These are phyloP conservation scores for Eupithecia tripunctaria DNA, from an alignment of 2,888 invertebrate genomes.

Conservation along the genomic window DNA sequence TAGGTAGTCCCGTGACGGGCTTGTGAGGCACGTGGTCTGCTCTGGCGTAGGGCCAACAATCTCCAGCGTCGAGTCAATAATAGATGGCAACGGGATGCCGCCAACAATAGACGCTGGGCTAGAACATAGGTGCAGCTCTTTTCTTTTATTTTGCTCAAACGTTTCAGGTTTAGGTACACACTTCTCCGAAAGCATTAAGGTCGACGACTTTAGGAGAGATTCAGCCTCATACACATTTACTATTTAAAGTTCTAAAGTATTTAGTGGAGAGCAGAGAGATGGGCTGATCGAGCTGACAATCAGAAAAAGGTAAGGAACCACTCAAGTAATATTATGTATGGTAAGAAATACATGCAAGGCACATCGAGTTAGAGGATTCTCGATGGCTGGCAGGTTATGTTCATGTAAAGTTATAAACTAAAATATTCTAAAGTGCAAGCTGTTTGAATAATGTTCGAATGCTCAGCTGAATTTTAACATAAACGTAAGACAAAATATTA, in stretches of 20 bases:
- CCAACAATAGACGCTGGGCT: conserved; percentile 81
- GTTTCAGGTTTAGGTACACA: conserved; percentile 2
- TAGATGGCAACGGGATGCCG: conserved; percentile 82
- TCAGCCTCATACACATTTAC: not conserved
- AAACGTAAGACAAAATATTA: not conserved
- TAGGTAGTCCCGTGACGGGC: conserved; percentile 75
- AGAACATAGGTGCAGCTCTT: conserved; percentile 28
- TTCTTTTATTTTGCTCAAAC: conserved; percentile 30
- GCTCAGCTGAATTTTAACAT: not conserved
- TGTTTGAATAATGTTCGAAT: not conserved
- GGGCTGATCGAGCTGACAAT: not conserved
- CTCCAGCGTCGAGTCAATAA: conserved; percentile 84
- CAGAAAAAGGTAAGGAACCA: not conserved
- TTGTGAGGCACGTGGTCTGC: conserved; percentile 74
- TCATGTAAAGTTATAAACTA: not conserved
- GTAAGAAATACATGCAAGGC: not conserved
- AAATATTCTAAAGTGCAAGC: not conserved
- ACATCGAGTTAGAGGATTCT: too few species aligned
- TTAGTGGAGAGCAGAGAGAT: not conserved
- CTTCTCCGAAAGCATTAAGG: conserved; percentile 1
- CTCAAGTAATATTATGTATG: too few species aligned
- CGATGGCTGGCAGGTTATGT: too few species aligned
- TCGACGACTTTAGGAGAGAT: not conserved
- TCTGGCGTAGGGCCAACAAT: conserved; percentile 81
- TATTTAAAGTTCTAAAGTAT: not conserved